These are phyloP conservation scores for Temnothorax ravouxi DNA, from an alignment of 2,888 invertebrate genomes.

Conservation along the genomic window DNA sequence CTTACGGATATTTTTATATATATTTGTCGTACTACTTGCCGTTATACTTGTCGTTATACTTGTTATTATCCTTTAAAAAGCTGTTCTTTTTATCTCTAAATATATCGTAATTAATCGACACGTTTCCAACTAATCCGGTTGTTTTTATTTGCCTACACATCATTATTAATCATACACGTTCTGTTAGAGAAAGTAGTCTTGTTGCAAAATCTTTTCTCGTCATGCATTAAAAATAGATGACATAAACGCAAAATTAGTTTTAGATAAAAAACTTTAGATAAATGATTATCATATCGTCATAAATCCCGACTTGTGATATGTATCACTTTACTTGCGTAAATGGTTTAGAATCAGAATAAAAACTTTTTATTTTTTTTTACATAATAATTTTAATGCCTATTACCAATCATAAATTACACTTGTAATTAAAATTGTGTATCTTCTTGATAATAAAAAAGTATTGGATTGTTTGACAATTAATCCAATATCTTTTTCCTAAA, in stretches of 20 bases:
- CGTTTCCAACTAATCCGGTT: neutral
- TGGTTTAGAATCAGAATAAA: neutral
- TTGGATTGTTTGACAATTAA: neutral
- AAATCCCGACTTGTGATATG: neutral
- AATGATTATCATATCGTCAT: neutral
- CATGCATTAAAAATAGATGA: slow-evolving; percentile 22
- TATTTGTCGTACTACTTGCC: too few relatives aligned
- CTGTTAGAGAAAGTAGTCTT: slow-evolving; percentile 1
- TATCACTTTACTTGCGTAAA: slow-evolving; percentile 4
- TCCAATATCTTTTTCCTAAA: neutral
- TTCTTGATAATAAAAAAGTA: neutral
- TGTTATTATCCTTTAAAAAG: neutral
- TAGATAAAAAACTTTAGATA: neutral
- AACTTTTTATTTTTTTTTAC: neutral
- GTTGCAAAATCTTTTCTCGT: neutral
- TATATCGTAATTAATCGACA: slow-evolving; percentile 16
- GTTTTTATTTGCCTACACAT: slow-evolving; percentile 1
- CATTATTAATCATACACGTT: neutral
- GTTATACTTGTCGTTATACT: neutral
- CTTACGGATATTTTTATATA: neutral
- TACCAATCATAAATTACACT: neutral
- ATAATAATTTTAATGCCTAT: neutral
- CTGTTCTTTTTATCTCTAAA: slow-evolving; percentile 5
- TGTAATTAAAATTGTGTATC: neutral
- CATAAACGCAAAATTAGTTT: neutral